These are phyloP conservation scores for Triplophysa dalaica DNA, from an alignment of 2,113 vertebrate genomes.

Conservation along the genomic window DNA sequence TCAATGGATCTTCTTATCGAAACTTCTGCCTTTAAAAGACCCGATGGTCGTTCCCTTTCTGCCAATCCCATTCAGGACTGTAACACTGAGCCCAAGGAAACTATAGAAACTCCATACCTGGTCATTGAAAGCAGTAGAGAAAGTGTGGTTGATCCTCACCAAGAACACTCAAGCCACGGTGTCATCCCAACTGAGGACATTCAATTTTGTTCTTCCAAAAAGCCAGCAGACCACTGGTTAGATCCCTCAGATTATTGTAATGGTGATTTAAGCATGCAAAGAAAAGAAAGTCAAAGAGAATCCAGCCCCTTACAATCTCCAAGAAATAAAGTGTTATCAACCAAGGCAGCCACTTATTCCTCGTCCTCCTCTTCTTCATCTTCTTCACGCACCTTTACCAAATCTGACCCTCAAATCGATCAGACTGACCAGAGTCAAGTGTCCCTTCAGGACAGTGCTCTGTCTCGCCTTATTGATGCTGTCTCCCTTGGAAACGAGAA, in stretches of 20 bases:
- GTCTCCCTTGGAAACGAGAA: slow-evolving; percentile 79
- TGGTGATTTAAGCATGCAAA: slow-evolving; percentile 17
- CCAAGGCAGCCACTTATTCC: slow-evolving; percentile 57
- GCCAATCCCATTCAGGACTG: slow-evolving; percentile 45
- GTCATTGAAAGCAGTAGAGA: slow-evolving; percentile 60
- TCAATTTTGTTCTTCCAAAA: slow-evolving; percentile 32
- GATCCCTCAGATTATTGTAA: slow-evolving; percentile 24
- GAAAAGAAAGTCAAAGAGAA: slow-evolving; percentile 34
- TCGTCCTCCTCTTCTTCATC: slow-evolving; percentile 63
- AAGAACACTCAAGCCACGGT: slow-evolving; percentile 55
- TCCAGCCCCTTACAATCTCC: slow-evolving; percentile 29
- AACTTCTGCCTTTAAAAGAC: slow-evolving; percentile 56
- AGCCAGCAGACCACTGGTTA: slow-evolving; percentile 17
- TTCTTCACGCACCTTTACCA: slow-evolving; percentile 51
- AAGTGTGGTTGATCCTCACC: slow-evolving; percentile 58
- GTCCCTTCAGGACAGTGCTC: slow-evolving; percentile 79
- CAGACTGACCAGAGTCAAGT: slow-evolving; percentile 59
- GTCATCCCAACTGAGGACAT: slow-evolving; percentile 45
- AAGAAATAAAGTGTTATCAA: slow-evolving; percentile 62
- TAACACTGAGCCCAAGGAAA: slow-evolving; percentile 49
- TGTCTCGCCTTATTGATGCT: slow-evolving; percentile 89
- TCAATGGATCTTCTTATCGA: slow-evolving; percentile 70
- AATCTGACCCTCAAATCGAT: slow-evolving; percentile 54
- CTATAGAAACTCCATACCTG: slow-evolving; percentile 66
- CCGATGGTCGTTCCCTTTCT: slow-evolving; percentile 45